A percentile compares a stretch with the other conserved stretches of the same genome.
Evolutionary conservation across 92 coral and sea anemone species (phyloP).

Genomic region (Zoanthus solanderi): DNA sequence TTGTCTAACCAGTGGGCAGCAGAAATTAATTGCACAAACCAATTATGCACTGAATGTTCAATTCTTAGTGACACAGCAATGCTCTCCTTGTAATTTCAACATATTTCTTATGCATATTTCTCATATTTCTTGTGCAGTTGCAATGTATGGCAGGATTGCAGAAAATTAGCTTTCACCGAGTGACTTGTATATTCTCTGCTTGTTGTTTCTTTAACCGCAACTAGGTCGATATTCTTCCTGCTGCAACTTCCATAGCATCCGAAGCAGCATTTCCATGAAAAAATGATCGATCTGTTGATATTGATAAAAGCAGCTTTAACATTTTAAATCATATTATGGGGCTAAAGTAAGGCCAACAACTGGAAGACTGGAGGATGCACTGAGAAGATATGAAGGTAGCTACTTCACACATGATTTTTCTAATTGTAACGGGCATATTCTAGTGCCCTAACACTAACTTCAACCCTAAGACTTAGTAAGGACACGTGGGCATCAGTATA

Average conservation of each 20-base stretch:
- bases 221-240: constrained; percentile 72
- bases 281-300: constrained; percentile 70
- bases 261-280: constrained; percentile 67
- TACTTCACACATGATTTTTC: too few relatives aligned
- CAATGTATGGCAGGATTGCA: background rate
- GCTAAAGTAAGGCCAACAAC: too few relatives aligned
- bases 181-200: background rate
- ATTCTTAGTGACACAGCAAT: background rate
- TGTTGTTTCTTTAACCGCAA: background rate
- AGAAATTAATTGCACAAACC: background rate
- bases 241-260: constrained; percentile 72
- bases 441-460: too few relatives aligned
- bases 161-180: background rate
- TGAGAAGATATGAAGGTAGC: too few relatives aligned
- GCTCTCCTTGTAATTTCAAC: background rate
- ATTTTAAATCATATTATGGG: too few relatives aligned
- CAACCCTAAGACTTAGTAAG: too few relatives aligned
- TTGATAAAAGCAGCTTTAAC: background rate
- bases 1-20: background rate
- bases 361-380: too few relatives aligned
- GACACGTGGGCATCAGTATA: too few relatives aligned
- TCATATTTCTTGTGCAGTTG: background rate
- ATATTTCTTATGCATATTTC: constrained; percentile 18
- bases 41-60: background rate
- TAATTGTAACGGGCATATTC: too few relatives aligned